Evolutionary conservation across 2,797 vertebrate genomes (phyloP), one percentile per base, ranked within the genome.

Genomic region (Neosalanx taihuensis): DNA sequence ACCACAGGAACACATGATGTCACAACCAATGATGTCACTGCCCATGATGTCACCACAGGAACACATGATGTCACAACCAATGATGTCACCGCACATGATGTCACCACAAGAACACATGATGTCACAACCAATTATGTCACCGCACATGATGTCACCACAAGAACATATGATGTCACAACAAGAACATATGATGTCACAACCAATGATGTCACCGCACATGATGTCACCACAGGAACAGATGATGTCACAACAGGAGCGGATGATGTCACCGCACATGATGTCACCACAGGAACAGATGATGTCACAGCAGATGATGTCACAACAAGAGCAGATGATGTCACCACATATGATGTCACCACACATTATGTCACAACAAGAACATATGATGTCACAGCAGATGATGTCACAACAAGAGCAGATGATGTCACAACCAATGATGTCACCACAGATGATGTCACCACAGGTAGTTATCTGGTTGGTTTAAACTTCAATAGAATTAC

Each of bases 361-460:
- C 12, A 72, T 72, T n/a, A 69, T 72, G 71, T 72, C 33, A 59
- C 63, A 63, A 59, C 79, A 60, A 5, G 23, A 85, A 62, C 84
- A 84, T 53, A 83, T 90, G 77, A 81, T 88, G 79, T 62, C 70
- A 30, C 86, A 91, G 9, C 79, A 81, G 12, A 79, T 90, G 79
- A 83, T 85, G 75, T 57, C 83, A 68, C 88, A 86, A 6, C 85
- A 81, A 51, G 29, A 68, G 13, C 67, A 68, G 18, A 68, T 58
- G 51, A 56, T 57, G 49, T 68, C 69, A 64, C 70, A 57, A 26
- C 70, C 41, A 29, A 72, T 26, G 23, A 26, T 26, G 23, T 26
- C 70, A 30, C 86, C 90, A 12, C 79, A 81, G 9, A 80, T 90
- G 78, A 83, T 85, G 76, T 57, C 83, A 66, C 88, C 86, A 6